Evolutionary conservation across 2,113 vertebrate species (phyloP).

Genomic region (Petromus typicus): DNA sequence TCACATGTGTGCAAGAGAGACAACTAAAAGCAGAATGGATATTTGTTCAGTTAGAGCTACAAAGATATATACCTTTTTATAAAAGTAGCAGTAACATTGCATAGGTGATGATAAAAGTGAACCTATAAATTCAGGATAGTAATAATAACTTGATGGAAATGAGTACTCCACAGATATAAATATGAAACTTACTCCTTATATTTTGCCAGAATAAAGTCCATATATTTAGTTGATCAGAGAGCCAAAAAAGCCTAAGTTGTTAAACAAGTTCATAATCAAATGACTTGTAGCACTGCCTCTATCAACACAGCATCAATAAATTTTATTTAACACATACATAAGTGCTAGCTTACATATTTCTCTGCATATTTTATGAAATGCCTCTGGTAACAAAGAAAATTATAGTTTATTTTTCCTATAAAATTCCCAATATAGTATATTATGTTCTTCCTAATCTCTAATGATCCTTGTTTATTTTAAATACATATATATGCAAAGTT

Average conservation of each 20-base stretch:
- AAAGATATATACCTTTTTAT: background rate
- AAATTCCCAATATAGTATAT: background rate
- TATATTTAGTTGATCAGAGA: conserved; percentile 51
- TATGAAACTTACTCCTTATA: conserved; percentile 35
- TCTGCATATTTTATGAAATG: conserved; percentile 39
- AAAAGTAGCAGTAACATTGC: background rate
- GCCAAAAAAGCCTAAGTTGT: background rate
- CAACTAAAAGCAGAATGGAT: background rate
- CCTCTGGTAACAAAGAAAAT: conserved; percentile 37
- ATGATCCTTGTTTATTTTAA: background rate
- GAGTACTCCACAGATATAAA: conserved; percentile 40
- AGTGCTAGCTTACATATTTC: background rate
- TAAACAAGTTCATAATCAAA: conserved; percentile 54
- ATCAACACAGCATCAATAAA: conserved; percentile 44
- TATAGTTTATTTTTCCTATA: background rate
- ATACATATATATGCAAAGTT: background rate
- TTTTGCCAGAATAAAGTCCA: conserved; percentile 48
- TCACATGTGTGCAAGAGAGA: background rate
- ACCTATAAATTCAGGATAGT: conserved; percentile 57
- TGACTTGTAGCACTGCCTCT: background rate
- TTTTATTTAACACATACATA: conserved; percentile 46
- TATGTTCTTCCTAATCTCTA: background rate
- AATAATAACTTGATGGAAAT: conserved; percentile 55
- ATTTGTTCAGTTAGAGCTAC: background rate
- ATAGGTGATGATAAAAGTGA: conserved; percentile 38